These are phyloP conservation scores for Lindbergichthys nudifrons DNA, from an alignment of 2,797 vertebrate genomes.

Conservation along the genomic window DNA sequence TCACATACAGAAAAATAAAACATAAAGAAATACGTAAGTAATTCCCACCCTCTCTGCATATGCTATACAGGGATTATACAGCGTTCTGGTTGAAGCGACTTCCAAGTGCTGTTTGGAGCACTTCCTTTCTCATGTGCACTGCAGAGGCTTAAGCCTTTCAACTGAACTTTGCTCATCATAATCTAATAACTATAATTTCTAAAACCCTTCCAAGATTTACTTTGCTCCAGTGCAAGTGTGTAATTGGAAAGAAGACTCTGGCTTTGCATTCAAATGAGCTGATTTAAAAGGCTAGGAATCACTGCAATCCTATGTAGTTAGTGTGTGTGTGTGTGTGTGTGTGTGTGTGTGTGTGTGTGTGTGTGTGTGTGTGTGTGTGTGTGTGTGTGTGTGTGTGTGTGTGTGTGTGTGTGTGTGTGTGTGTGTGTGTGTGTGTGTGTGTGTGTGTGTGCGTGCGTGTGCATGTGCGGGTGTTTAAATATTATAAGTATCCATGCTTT, in stretches of 20 bases:
- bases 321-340: conserved; percentile 6
- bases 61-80: conserved; percentile 37
- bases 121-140: conserved; percentile 57
- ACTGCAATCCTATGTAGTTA: conserved; percentile 1
- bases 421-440: neutral
- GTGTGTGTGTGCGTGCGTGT: conserved; percentile 4
- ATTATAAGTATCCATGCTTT: conserved; percentile 20
- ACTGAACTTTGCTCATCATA: conserved; percentile 72
- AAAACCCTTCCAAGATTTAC: conserved; percentile 69
- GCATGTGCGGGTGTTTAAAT: neutral
- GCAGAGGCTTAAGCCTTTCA: conserved; percentile 68
- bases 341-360: neutral
- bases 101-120: conserved; percentile 49
- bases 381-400: neutral
- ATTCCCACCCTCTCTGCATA: conserved; percentile 18
- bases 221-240: conserved; percentile 72
- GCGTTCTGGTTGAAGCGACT: conserved; percentile 48
- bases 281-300: conserved; percentile 54
- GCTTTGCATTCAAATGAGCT: conserved; percentile 77
- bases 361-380: neutral
- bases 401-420: conserved; percentile 8
- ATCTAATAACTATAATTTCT: conserved; percentile 79
- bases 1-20: neutral
- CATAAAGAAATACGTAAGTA: neutral
- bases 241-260: conserved; percentile 74